These are phyloP conservation scores for Panonychus citri DNA, from an alignment of 1,140 invertebrate species.

Conservation along the genomic window DNA sequence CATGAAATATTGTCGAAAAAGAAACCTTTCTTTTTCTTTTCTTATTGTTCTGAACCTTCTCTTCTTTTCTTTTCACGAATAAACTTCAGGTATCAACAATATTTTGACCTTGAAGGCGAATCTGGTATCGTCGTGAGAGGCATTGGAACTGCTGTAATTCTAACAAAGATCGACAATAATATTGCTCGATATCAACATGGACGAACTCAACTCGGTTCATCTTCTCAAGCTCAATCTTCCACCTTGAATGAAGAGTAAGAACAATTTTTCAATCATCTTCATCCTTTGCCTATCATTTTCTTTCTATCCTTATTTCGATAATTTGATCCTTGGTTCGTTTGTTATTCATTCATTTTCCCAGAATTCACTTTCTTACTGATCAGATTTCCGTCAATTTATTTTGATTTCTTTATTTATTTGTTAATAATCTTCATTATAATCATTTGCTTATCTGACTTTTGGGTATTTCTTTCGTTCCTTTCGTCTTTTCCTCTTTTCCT, in stretches of 20 bases:
- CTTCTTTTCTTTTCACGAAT: conserved; percentile 8
- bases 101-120: conserved; percentile 88
- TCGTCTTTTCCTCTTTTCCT: conserved; percentile 5
- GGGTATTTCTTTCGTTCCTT: not conserved
- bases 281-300: not conserved
- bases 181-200: no score
- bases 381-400: not conserved
- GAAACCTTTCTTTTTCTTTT: not conserved
- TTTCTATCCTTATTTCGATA: not conserved
- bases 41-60: not conserved
- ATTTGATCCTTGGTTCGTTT: not conserved
- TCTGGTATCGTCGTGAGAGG: conserved; percentile 77
- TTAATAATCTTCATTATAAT: not conserved
- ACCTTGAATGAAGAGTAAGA: not conserved
- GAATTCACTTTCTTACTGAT: no score
- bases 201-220: no score
- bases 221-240: no score
- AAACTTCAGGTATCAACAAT: conserved; percentile 51
- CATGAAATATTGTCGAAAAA: no score
- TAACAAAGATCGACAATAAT: conserved; percentile 20
- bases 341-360: not conserved
- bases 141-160: conserved; percentile 65
- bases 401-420: not conserved
- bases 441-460: not conserved
- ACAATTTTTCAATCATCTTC: not conserved